Evolutionary conservation across 2,113 vertebrate species (phyloP).

Genomic region (Sardina pilchardus): DNA sequence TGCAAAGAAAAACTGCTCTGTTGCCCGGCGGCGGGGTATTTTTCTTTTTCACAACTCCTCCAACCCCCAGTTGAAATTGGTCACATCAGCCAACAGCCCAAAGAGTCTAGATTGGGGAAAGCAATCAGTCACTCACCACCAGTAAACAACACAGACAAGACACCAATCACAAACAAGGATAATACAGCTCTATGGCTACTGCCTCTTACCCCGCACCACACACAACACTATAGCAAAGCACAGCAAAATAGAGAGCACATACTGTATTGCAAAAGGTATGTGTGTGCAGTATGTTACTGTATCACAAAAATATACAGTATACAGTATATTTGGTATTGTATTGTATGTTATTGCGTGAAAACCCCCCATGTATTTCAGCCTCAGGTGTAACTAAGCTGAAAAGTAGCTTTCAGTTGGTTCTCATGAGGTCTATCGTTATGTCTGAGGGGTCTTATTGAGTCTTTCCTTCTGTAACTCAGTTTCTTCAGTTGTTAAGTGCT

Average conservation of each 20-base stretch:
- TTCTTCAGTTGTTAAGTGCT: too few relatives aligned
- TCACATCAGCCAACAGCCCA: background rate
- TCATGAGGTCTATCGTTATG: background rate
- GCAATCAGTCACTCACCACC: background rate
- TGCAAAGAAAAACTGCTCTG: background rate
- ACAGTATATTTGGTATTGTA: too few relatives aligned
- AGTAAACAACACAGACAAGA: background rate
- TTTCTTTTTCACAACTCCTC: background rate
- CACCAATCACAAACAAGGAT: background rate
- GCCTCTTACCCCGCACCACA: too few relatives aligned
- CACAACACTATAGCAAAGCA: background rate
- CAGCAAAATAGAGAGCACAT: background rate
- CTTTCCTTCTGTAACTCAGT: too few relatives aligned
- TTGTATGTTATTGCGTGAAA: too few relatives aligned
- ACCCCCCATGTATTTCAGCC: too few relatives aligned
- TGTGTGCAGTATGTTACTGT: too few relatives aligned
- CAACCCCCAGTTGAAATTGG: background rate
- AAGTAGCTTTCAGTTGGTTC: too few relatives aligned
- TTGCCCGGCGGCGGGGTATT: background rate
- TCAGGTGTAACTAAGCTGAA: too few relatives aligned
- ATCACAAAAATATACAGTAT: too few relatives aligned
- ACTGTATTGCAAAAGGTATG: too few relatives aligned
- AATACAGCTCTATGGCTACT: background rate
- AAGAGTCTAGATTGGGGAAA: background rate
- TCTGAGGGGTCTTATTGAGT: background rate